Percentiles rank a stretch among this genome's conserved stretches.
phyloP scores from a whole-genome alignment of 2,797 vertebrate species.

The Xiphorhynchus erythropygius region DNA sequence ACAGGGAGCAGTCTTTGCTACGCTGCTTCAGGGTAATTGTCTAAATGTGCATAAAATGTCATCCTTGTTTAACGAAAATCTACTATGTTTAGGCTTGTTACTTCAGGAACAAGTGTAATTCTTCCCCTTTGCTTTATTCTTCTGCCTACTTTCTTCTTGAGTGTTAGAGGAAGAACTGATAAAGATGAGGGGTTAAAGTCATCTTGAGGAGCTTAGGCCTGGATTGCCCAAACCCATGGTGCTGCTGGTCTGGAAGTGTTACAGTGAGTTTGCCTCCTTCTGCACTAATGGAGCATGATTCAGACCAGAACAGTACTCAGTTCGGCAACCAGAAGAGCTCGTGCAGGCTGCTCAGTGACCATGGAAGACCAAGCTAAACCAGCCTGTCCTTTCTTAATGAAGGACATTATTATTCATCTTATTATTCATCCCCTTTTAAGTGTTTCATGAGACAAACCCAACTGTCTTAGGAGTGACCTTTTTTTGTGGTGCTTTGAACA shows the following conservation, averaged over 20 bases:
- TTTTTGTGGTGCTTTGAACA: background rate
- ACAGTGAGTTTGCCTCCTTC: background rate
- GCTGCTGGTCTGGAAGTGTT: background rate
- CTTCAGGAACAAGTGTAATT: background rate
- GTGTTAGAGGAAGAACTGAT: background rate
- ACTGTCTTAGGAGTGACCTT: background rate
- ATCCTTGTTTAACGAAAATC: background rate
- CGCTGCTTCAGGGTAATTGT: background rate
- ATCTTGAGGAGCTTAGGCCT: background rate
- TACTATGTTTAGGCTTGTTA: background rate
- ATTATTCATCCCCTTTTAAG: background rate
- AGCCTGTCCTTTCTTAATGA: background rate
- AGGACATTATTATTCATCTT: too few relatives aligned
- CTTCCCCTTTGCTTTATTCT: background rate
- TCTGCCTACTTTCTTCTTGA: background rate
- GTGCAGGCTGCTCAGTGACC: background rate
- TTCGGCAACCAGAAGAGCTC: background rate
- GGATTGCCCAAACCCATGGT: background rate
- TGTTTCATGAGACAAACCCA: background rate
- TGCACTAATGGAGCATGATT: rapidly evolving
- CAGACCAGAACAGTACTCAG: background rate
- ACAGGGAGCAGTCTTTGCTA: background rate
- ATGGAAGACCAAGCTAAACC: background rate
- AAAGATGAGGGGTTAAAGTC: background rate
- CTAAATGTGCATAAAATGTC: background rate